Percentiles rank a stretch among this genome's conserved stretches.
These are phyloP conservation scores for Hyppa rectilinea DNA, from an alignment of 2,888 invertebrate genomes.

Conservation along the genomic window DNA sequence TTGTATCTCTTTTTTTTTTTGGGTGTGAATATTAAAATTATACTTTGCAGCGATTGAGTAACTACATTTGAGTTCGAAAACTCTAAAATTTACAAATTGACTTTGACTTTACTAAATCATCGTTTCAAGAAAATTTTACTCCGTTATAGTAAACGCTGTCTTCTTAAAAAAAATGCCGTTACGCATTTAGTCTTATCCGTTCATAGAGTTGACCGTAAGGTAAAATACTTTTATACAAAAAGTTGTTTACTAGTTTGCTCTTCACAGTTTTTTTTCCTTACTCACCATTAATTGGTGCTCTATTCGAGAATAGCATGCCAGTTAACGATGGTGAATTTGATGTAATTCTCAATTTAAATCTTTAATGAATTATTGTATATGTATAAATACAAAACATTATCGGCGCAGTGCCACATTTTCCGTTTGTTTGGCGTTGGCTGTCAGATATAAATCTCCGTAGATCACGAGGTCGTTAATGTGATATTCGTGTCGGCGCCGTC, in stretches of 20 bases:
- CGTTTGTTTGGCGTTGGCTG: slow-evolving; percentile 75
- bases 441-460: slow-evolving; percentile 88
- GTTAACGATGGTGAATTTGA: slow-evolving; percentile 13
- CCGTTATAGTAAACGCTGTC: not conserved
- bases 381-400: slow-evolving; percentile 58
- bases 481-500: slow-evolving; percentile 89
- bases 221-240: slow-evolving; percentile 67
- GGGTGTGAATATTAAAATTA: not conserved
- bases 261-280: slow-evolving; percentile 19
- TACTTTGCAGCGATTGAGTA: not conserved
- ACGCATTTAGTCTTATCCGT: slow-evolving; percentile 48
- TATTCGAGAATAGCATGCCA: slow-evolving; percentile 22
- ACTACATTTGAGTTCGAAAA: not conserved
- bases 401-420: slow-evolving; percentile 55
- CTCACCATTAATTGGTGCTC: not conserved
- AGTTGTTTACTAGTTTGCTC: slow-evolving; percentile 66
- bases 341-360: slow-evolving; percentile 17
- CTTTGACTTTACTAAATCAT: not conserved
- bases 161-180: slow-evolving; percentile 38
- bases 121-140: not conserved
- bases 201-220: slow-evolving; percentile 51
- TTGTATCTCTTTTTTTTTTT: slow-evolving; percentile 38
- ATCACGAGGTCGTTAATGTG: slow-evolving; percentile 90
- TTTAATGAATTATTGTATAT: slow-evolving; percentile 55
- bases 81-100: not conserved